Conservation (phyloP, 2,113 vertebrate genomes). For the Sinocyclocheilus anophthalmus region DNA sequence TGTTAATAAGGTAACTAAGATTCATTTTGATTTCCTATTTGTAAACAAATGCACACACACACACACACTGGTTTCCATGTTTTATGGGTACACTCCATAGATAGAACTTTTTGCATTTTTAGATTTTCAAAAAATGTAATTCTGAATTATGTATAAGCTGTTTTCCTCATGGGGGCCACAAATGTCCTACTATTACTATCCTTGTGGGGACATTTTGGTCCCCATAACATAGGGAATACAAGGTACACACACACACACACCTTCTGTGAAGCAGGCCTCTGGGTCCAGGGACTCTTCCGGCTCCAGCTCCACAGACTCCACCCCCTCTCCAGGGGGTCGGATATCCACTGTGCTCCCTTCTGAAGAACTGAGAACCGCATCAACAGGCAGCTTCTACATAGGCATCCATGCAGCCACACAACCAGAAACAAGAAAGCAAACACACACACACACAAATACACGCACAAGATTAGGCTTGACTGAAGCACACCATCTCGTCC, state of each 20-base stretch:
- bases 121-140: too few relatives aligned
- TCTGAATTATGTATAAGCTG: not conserved
- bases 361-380: slow-evolving; percentile 88
- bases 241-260: slow-evolving; percentile 65
- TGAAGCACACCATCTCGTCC: not conserved
- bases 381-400: slow-evolving; percentile 71
- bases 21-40: not conserved
- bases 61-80: not conserved
- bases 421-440: slow-evolving; percentile 35
- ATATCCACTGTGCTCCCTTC: slow-evolving; percentile 97
- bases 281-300: slow-evolving; percentile 92
- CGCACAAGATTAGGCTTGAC: slow-evolving; percentile 17
- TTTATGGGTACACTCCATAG: not conserved
- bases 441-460: slow-evolving; percentile 33
- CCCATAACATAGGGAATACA: not conserved
- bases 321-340: slow-evolving; percentile 84
- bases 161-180: not conserved
- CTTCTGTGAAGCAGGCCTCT: slow-evolving; percentile 95
- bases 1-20: not conserved
- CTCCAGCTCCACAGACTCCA: slow-evolving; percentile 86
- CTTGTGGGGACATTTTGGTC: not conserved
- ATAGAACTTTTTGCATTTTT: too few relatives aligned
- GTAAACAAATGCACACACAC: too few relatives aligned
- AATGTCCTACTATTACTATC: too few relatives aligned
- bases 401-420: slow-evolving; percentile 14